A percentile compares a stretch with the other conserved stretches of the same genome.
phyloP scores from a whole-genome alignment of 1,140 invertebrate genomes.

The Halesus radiatus region DNA sequence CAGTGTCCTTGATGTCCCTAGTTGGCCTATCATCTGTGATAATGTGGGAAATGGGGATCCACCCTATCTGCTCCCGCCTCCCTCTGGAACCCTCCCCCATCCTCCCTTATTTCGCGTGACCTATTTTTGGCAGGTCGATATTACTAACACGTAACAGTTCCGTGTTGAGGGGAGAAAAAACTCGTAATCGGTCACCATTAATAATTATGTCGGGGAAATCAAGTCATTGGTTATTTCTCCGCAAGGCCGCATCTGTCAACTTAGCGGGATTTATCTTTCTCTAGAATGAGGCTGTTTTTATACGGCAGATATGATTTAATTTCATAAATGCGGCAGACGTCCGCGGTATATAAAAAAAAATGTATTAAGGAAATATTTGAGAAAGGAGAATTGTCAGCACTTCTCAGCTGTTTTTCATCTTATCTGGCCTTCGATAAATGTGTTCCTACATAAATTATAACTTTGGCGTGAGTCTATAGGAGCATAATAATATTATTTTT shows the following conservation, averaged over 20 bases:
- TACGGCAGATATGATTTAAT: too few species aligned
- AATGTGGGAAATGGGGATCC: conserved; percentile 9
- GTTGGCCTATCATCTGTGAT: conserved; percentile 22
- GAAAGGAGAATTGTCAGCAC: too few species aligned
- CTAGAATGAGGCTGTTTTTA: too few species aligned
- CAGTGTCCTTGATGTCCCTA: not conserved
- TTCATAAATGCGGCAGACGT: too few species aligned
- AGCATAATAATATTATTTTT: too few species aligned
- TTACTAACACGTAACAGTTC: conserved; percentile 34
- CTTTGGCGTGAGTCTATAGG: too few species aligned
- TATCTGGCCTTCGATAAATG: too few species aligned
- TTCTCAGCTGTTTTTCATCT: too few species aligned
- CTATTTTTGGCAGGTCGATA: conserved; percentile 42
- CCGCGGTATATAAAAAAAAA: too few species aligned
- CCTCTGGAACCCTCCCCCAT: not conserved
- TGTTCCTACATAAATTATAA: too few species aligned
- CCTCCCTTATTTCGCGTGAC: conserved; percentile 29
- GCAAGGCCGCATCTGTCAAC: not conserved
- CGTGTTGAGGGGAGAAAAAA: conserved; percentile 30
- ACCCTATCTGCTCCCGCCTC: not conserved
- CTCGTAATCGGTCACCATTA: conserved; percentile 33
- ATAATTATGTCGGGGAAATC: conserved; percentile 16
- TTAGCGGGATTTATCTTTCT: not conserved
- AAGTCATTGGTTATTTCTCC: not conserved
- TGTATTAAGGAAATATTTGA: too few species aligned